Base-by-base conservation (phyloP, 2,797 vertebrate species). In the Poecile montanus region DNA sequence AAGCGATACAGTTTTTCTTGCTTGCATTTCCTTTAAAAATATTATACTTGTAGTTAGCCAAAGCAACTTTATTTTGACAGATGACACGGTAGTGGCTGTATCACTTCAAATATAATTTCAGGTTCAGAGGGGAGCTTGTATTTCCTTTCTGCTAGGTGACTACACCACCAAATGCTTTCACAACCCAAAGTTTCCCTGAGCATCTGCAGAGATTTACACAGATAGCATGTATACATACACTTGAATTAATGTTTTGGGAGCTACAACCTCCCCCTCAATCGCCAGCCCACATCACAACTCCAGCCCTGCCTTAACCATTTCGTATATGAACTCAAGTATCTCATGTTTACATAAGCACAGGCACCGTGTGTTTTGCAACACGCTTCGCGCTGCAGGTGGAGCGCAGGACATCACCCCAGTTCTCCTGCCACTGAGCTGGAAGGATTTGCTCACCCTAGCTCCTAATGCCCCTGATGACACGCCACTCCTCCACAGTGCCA, bases 401-500 rank as follows among this genome's bases (percentile, higher is more conserved):
- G 74, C 4, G 0, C 34, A 9, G 80, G 25, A 27, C 53, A 75
- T 32, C 54, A 62, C 5, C 32, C 50, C 57, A n/a, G 10, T 1
- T 56, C 54, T 72, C 9, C 47, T 5, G 82, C 44, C 65, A 29
- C 42, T 7, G 9, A 29, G 50, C 68, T 4, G 5, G 25, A 40
- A 48, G 44, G 29, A 21, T 81, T 44, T 6, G n/a, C 60, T 75
- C 83, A 12, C 23, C 65, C 70, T 20, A 16, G 72, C 68, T 26
- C 63, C 9, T 1, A 29, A 27, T 22, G 51, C 21, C 50, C 4
- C 7, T 0, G 40, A 2, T 14, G 61, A 19, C 67, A 65, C 1
- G 45, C 27, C 82, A 11, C 67, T 57, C 51, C 63, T 8, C 12
- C 40, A 8, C 5, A 16, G 38, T 21, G 84, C 61, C 74, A 7